Evolutionary conservation across 2,113 vertebrate species (phyloP), one percentile per base, ranked within the genome.

Genomic region (Nematolebias whitei): DNA sequence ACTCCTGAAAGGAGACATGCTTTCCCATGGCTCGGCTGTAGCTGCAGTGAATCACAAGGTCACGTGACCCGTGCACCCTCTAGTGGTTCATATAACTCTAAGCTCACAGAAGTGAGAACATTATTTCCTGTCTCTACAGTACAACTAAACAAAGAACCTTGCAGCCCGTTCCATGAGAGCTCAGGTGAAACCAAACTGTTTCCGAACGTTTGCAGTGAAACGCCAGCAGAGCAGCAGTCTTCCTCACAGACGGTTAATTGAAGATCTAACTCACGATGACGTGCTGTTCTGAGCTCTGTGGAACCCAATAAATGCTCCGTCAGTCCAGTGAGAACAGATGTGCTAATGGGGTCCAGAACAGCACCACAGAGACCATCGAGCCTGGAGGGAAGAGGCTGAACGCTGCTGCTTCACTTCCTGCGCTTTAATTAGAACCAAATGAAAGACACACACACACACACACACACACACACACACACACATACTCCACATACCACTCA

Each of bases 361-460:
- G 41, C 51, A 51, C 4, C 57, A 5, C 38, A 69, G 43, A 63
- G 12, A 38, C 39, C 15, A 40, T 62, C 75, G 60, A 49, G 68
- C 77, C 83, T 57, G 57, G 48, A 78, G 79, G 66, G 38, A 69
- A 75, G 71, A 69, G 73, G 63, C 64, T 63, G 73, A 60, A 19
- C 5, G 23, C 76, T 5, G 59, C 79, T 40, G 66, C 80, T 71
- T 66, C 77, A 83, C 75, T 89, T 88, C 87, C 87, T 85, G 75
- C 64, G 39, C 79, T 74, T 76, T 88, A 90, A 89, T 89, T 80
- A 82, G 59, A 90, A 87, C 71, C 85, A 91, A 90, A 89, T 84
- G 80, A 85, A 88, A 76, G 49, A 35, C 26, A 19, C 26, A 39
- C 48, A 75, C 57, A 55, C 47, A 14, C 52, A 22, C 51, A 35